A percentile compares a stretch with the other conserved stretches of the same genome.
These are phyloP conservation scores for Amia ocellicauda DNA, from an alignment of 2,113 vertebrate species.

Conservation along the genomic window DNA sequence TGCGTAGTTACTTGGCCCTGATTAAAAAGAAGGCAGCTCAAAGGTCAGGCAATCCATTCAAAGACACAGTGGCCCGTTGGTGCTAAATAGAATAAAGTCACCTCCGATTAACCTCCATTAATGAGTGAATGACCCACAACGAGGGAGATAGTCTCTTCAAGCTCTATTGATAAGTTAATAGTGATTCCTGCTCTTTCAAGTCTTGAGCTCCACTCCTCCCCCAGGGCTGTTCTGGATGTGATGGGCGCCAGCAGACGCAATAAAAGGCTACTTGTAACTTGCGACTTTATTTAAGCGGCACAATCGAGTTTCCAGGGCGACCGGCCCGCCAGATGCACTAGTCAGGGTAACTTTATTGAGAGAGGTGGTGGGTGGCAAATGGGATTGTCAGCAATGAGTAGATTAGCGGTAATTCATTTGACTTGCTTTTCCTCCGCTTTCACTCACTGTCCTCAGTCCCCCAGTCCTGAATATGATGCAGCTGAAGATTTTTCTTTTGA, in stretches of 20 bases:
- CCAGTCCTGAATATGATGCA: not conserved
- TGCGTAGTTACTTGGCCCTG: not conserved
- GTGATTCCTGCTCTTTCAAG: not conserved
- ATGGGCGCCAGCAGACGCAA: not conserved
- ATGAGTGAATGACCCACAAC: slow-evolving; percentile 5
- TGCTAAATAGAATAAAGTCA: not conserved
- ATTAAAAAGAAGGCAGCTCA: no score
- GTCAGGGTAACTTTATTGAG: not conserved
- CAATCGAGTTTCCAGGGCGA: not conserved
- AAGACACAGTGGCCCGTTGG: not conserved
- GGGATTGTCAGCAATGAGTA: not conserved
- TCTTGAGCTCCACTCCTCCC: slow-evolving; percentile 3
- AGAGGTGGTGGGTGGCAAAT: not conserved
- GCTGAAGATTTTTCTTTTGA: not conserved
- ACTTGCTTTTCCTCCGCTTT: not conserved
- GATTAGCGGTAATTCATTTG: not conserved
- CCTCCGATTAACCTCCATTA: slow-evolving; percentile 13
- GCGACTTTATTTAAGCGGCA: not conserved
- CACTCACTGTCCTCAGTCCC: no score
- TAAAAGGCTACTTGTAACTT: not conserved
- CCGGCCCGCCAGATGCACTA: not conserved
- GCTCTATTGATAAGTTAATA: not conserved
- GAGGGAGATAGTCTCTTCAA: not conserved
- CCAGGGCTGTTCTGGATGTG: not conserved
- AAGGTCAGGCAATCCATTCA: not conserved